Evolutionary conservation across 1,140 invertebrate species (phyloP), one percentile per base, ranked within the genome.

Genomic region (Sminthurides bifidus): DNA sequence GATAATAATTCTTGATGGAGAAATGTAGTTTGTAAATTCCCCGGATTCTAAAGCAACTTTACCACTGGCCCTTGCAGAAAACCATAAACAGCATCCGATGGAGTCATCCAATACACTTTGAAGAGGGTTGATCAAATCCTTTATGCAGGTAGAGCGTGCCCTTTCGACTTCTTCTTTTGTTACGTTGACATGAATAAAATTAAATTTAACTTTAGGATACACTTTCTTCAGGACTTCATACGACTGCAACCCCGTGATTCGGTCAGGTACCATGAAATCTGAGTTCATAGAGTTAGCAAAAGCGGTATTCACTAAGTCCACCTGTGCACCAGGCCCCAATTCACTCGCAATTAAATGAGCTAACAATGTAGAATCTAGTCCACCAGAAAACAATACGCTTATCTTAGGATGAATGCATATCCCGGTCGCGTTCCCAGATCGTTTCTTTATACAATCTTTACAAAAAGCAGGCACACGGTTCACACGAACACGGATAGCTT

Each of bases 251-350:
- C 87, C 87, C 27, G 89, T 88, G 63, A 79, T 68, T 67, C 90
- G 75, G 69, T 93, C 90, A 29, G 90, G 89, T 6, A 87, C 84
- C 26, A 38, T 61, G 6, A 56, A 41, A 43, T 73, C 66, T 24
- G 63, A 60, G 35, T 68, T 63, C 35, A 64, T 66, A 14, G 35
- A 49, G 60, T 74, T 78, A 70, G 84, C 79, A 76, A 98, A 98
- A n/a, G 92, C 88, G 27, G 97, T 89, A 79, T 97, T 98, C 19
- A 96, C 77, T n/a, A 97, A 76, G 73, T 97, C 92, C 65, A 97
- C 91, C 31, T 82, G 51, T 14, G 51, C 53, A 35, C 75, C 66
- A 58, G 65, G 59, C 3, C 80, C 73, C 23, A 92, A 68, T 74
- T 78, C 82, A 74, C 81, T 80, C 70, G 92, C 75, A 19, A 84